A percentile compares a stretch with the other conserved stretches of the same genome.
These are phyloP conservation scores for Mormyrus proboscirostris DNA, from an alignment of 2,797 vertebrate genomes.

Conservation along the genomic window DNA sequence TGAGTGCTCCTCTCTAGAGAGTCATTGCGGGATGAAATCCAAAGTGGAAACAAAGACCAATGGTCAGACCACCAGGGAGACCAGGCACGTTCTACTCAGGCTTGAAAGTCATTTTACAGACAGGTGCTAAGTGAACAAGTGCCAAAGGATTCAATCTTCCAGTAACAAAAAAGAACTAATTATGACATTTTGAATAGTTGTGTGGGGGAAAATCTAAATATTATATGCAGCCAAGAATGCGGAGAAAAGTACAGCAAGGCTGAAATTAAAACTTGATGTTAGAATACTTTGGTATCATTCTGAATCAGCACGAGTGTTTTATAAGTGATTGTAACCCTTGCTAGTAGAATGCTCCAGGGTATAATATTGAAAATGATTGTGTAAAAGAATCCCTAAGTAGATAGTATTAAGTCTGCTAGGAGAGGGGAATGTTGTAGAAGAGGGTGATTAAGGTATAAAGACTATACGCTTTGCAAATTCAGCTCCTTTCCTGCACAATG, in stretches of 20 bases:
- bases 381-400: neutral
- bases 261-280: neutral
- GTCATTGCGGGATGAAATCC: constrained; percentile 31
- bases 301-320: neutral
- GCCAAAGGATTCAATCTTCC: constrained; percentile 19
- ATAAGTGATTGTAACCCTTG: constrained; percentile 1
- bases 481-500: neutral
- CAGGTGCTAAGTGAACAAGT: constrained; percentile 30
- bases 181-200: constrained; percentile 13
- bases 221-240: neutral
- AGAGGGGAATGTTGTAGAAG: neutral
- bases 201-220: neutral
- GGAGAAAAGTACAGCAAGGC: neutral
- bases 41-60: constrained; percentile 20
- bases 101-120: constrained; percentile 39
- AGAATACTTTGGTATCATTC: neutral
- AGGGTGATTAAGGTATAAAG: too few species aligned
- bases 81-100: constrained; percentile 33
- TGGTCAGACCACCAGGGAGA: constrained; percentile 26
- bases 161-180: constrained; percentile 20
- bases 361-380: neutral
- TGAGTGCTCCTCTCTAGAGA: constrained; percentile 37
- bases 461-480: neutral
- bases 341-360: neutral
- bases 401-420: neutral